Percentiles rank a stretch among this genome's conserved stretches.
phyloP scores from a whole-genome alignment of 2,888 invertebrate genomes.

The Sphinx pinastri region DNA sequence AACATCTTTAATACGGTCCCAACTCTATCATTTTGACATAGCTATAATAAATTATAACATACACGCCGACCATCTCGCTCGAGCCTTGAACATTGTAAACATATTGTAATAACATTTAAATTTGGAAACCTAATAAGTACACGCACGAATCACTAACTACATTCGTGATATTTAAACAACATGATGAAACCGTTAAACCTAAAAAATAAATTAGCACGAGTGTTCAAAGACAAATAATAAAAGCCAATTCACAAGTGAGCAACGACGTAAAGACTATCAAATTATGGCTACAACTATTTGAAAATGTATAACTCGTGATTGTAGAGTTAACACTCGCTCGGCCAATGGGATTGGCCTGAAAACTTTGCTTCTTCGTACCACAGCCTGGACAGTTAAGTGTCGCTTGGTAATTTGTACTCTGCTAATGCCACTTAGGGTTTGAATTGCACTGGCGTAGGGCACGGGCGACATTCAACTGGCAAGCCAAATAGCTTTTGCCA shows the following conservation, averaged over 20 bases:
- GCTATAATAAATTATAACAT: slow-evolving; percentile 38
- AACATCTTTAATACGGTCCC: slow-evolving; percentile 52
- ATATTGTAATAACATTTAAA: slow-evolving; percentile 43
- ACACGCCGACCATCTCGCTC: slow-evolving; percentile 35
- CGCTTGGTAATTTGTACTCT: slow-evolving; percentile 53
- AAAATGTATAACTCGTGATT: slow-evolving; percentile 78
- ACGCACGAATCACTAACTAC: slow-evolving; percentile 49
- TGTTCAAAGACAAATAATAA: slow-evolving; percentile 77
- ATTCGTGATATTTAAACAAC: slow-evolving; percentile 71
- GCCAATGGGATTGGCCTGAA: slow-evolving; percentile 70
- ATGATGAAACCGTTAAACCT: slow-evolving; percentile 79
- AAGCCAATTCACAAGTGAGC: slow-evolving; percentile 74
- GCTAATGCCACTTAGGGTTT: slow-evolving; percentile 52
- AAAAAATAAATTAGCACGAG: slow-evolving; percentile 76
- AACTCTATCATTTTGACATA: slow-evolving; percentile 48
- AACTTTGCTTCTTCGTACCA: slow-evolving; percentile 65
- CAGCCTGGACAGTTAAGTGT: slow-evolving; percentile 45
- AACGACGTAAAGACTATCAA: slow-evolving; percentile 75
- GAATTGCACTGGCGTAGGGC: slow-evolving; percentile 47
- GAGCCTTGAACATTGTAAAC: slow-evolving; percentile 47
- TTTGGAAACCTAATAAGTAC: slow-evolving; percentile 50
- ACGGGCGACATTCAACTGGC: slow-evolving; percentile 60
- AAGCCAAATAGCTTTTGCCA: slow-evolving; percentile 75
- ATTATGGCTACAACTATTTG: slow-evolving; percentile 76
- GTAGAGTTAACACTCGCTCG: slow-evolving; percentile 67